These are phyloP conservation scores for Drosophila micromelanica DNA, from an alignment of 1,140 invertebrate species.

Conservation along the genomic window DNA sequence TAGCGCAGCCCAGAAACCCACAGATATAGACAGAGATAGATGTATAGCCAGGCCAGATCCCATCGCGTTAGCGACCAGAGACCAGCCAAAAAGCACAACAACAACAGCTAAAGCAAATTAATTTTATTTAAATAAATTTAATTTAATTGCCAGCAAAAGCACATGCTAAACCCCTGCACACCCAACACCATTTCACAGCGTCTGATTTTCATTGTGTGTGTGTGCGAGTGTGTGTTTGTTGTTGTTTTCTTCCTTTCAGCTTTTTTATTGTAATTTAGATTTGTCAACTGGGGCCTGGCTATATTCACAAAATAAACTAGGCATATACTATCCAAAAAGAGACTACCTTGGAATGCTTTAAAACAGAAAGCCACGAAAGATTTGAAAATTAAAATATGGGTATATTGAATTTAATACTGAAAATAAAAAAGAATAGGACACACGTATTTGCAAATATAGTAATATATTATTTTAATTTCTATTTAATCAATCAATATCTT, in stretches of 20 bases:
- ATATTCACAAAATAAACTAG: constrained; percentile 38
- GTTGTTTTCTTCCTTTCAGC: constrained; percentile 39
- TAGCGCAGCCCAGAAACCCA: constrained; percentile 76
- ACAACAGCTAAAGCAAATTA: constrained; percentile 59
- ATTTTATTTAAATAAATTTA: constrained; percentile 83
- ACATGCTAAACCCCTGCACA: constrained; percentile 42
- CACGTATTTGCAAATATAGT: too few species aligned
- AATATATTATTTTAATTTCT: too few species aligned
- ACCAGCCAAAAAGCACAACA: constrained; percentile 53
- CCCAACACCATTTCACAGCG: constrained; percentile 9
- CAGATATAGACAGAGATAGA: constrained; percentile 31
- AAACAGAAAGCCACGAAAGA: not conserved
- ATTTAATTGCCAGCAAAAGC: constrained; percentile 78
- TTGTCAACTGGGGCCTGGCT: constrained; percentile 60
- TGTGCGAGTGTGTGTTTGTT: constrained; percentile 28
- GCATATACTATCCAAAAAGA: constrained; percentile 30
- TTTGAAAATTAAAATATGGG: not conserved
- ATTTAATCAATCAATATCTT: too few species aligned
- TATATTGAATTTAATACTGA: not conserved
- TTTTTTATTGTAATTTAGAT: constrained; percentile 69
- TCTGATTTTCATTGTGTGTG: not conserved
- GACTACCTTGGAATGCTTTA: constrained; percentile 40
- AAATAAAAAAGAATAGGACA: too few species aligned
- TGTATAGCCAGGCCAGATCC: constrained; percentile 54
- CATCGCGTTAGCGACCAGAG: constrained; percentile 14